phyloP scores from a whole-genome alignment of 2,113 vertebrate genomes.

The Monopterus albus region DNA sequence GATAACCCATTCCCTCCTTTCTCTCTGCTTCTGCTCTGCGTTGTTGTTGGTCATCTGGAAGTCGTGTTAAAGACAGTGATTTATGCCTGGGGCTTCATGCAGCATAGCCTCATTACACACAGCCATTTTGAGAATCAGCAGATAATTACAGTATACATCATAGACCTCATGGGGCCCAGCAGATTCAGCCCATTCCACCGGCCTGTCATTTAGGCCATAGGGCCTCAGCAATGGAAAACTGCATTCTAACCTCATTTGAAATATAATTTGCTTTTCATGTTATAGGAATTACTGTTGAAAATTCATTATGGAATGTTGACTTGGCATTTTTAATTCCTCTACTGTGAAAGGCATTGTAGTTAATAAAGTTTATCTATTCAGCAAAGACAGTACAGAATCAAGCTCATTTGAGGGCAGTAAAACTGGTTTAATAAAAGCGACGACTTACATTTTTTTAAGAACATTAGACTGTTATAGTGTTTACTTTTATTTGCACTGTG shows the following conservation, averaged over 20 bases:
- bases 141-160: constrained; percentile 87
- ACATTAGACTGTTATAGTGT: constrained; percentile 7
- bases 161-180: constrained; percentile 72
- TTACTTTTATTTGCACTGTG: background rate
- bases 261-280: constrained; percentile 34
- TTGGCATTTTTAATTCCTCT: constrained; percentile 31
- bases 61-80: constrained; percentile 84
- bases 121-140: constrained; percentile 86
- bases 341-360: constrained; percentile 32
- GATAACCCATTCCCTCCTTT: constrained; percentile 63
- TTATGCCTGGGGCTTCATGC: constrained; percentile 78
- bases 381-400: constrained; percentile 2
- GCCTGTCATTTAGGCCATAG: constrained; percentile 65
- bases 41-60: constrained; percentile 79
- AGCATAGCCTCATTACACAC: constrained; percentile 84
- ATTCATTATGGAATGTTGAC: constrained; percentile 13
- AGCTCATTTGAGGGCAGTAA: constrained; percentile 1
- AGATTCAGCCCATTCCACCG: constrained; percentile 73
- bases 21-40: constrained; percentile 55
- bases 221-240: constrained; percentile 53
- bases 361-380: constrained; percentile 21
- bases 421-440: constrained; percentile 17
- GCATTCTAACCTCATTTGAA: constrained; percentile 46
- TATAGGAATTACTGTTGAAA: constrained; percentile 30
- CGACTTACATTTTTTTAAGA: background rate